These are phyloP conservation scores for Sorex maritimensis DNA, from an alignment of 2,797 vertebrate species.

Conservation along the genomic window DNA sequence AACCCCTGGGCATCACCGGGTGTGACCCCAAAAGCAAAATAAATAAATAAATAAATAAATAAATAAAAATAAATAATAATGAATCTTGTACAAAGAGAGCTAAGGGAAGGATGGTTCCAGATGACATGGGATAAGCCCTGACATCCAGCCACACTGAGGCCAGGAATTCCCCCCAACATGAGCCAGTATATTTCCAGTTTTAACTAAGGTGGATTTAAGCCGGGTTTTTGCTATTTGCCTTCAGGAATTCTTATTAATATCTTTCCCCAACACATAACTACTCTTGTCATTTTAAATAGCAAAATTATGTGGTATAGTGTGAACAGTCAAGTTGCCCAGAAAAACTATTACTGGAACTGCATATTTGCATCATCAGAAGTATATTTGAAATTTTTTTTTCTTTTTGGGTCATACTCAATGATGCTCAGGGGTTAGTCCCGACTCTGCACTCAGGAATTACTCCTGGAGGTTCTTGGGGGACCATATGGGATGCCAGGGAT, in stretches of 20 bases:
- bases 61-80: not conserved
- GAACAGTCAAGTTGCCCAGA: slow-evolving; percentile 19
- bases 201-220: not conserved
- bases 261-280: not conserved
- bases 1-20: too few species aligned
- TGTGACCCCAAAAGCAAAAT: too few species aligned
- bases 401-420: too few species aligned
- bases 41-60: too few species aligned
- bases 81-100: not conserved
- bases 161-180: too few species aligned
- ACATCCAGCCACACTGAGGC: too few species aligned
- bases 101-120: too few species aligned
- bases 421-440: too few species aligned
- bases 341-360: not conserved
- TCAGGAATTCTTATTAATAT: not conserved
- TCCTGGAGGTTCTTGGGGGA: too few species aligned
- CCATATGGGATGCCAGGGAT: too few species aligned
- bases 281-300: not conserved
- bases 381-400: not conserved
- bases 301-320: not conserved
- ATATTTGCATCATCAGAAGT: not conserved
- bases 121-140: too few species aligned
- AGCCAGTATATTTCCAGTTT: not conserved
- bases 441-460: too few species aligned
- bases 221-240: not conserved